A percentile compares a stretch with the other conserved stretches of the same genome.
Evolutionary conservation across 2,888 invertebrate species (phyloP).

Genomic region (Drosophila paranaensis): DNA sequence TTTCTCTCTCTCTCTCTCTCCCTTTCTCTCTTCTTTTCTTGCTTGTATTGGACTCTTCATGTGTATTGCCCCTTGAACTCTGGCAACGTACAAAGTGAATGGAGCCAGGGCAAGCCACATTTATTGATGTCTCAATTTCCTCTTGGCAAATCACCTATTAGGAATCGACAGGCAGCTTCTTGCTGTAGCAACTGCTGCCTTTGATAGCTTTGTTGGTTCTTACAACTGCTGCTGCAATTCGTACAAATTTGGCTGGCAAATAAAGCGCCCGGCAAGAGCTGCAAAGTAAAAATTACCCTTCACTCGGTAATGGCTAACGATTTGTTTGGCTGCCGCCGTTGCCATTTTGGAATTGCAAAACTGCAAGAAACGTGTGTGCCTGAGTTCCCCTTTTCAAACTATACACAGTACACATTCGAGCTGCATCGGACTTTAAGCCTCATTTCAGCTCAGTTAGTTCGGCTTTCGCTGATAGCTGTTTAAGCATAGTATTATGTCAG

Average conservation of each 20-base stretch:
- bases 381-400: conserved; percentile 3
- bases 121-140: conserved; percentile 82
- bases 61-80: conserved; percentile 37
- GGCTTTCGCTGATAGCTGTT: conserved; percentile 46
- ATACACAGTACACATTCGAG: conserved; percentile 36
- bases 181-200: conserved; percentile 20
- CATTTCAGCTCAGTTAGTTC: conserved; percentile 49
- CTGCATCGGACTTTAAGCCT: conserved; percentile 47
- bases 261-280: conserved; percentile 65
- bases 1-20: not conserved
- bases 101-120: conserved; percentile 66
- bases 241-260: conserved; percentile 79
- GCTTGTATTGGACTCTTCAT: conserved; percentile 14
- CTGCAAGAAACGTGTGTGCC: conserved; percentile 32
- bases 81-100: conserved; percentile 31
- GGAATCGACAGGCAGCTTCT: conserved; percentile 70
- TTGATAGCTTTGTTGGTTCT: conserved; percentile 66
- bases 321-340: conserved; percentile 69
- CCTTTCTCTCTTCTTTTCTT: not conserved
- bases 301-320: conserved; percentile 74
- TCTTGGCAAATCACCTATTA: conserved; percentile 79
- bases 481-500: conserved; percentile 57
- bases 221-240: conserved; percentile 72
- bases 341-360: conserved; percentile 47
- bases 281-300: conserved; percentile 78